phyloP scores from a whole-genome alignment of 1,140 invertebrate genomes.

The Drosophila bocki region DNA sequence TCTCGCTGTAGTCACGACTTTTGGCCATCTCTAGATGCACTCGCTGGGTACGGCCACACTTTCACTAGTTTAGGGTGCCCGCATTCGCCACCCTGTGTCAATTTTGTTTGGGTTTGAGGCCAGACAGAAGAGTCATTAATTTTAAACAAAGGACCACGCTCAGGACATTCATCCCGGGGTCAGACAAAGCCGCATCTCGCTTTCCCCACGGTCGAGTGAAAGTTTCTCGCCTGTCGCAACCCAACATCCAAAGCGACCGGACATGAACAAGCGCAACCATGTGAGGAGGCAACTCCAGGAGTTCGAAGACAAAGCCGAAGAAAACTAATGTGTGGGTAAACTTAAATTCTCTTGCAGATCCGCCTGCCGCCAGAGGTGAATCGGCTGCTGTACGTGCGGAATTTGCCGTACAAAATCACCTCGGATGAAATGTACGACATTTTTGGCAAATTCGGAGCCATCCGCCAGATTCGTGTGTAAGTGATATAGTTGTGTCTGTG shows the following conservation, averaged over 20 bases:
- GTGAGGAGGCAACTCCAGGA: constrained; percentile 56
- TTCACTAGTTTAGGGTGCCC: constrained; percentile 12
- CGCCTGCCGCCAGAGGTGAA: constrained; percentile 99
- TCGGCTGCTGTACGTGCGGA: constrained; percentile 97
- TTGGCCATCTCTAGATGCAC: neutral
- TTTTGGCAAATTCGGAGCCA: constrained; percentile 99
- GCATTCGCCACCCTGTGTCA: constrained; percentile 31
- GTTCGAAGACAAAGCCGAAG: constrained; percentile 36
- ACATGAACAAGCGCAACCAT: constrained; percentile 84
- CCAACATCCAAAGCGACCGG: constrained; percentile 62
- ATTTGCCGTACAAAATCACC: constrained; percentile 99
- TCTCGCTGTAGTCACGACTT: neutral
- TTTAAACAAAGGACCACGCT: constrained; percentile 77
- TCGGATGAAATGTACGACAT: constrained; percentile 99
- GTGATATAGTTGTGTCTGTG: constrained; percentile 81
- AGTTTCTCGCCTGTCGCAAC: constrained; percentile 63
- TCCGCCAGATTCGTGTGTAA: constrained; percentile 99
- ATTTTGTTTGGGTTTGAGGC: constrained; percentile 74
- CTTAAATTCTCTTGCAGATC: constrained; percentile 88
- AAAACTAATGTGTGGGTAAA: constrained; percentile 10
- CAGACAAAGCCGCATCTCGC: constrained; percentile 53
- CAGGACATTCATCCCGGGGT: constrained; percentile 76
- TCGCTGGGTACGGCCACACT: neutral
- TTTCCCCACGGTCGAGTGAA: constrained; percentile 61
- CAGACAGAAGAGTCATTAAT: constrained; percentile 71